Evolutionary conservation across 2,888 invertebrate genomes (phyloP).

Genomic region (Crocallis elinguaria): DNA sequence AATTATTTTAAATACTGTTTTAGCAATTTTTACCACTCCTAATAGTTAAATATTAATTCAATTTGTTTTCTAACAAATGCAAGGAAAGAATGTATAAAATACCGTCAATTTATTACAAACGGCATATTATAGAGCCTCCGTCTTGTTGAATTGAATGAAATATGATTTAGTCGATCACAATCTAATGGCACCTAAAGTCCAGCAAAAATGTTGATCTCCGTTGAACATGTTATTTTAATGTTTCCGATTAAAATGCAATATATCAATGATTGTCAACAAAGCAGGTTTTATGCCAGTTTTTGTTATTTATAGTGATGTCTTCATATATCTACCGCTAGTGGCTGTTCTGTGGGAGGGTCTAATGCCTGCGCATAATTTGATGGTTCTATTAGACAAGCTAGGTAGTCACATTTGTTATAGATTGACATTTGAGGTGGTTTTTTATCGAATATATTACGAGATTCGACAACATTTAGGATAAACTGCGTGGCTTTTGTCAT

Average conservation of each 20-base stretch:
- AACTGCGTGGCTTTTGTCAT: no score
- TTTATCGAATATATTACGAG: conserved; percentile 12
- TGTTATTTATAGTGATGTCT: conserved; percentile 26
- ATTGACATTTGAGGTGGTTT: conserved; percentile 19
- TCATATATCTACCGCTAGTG: conserved; percentile 12
- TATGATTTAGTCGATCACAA: background rate
- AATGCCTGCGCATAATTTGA: conserved; percentile 60
- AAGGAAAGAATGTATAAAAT: no score
- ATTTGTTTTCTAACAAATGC: no score
- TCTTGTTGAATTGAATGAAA: background rate
- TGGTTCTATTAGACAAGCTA: conserved; percentile 47
- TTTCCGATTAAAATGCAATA: conserved; percentile 18
- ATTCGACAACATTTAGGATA: no score
- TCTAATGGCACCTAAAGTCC: background rate
- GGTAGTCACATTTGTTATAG: conserved; percentile 12
- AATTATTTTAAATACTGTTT: background rate
- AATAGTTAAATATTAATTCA: background rate
- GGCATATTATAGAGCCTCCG: no score
- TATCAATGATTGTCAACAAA: conserved; percentile 14
- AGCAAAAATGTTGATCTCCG: conserved; percentile 10
- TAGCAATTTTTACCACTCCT: no score
- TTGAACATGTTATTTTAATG: conserved; percentile 15
- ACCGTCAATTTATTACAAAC: no score
- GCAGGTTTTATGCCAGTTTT: conserved; percentile 15
- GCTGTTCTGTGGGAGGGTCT: conserved; percentile 47